Conservation (phyloP, 2,113 vertebrate species). For the Sphyrna mokarran region DNA sequence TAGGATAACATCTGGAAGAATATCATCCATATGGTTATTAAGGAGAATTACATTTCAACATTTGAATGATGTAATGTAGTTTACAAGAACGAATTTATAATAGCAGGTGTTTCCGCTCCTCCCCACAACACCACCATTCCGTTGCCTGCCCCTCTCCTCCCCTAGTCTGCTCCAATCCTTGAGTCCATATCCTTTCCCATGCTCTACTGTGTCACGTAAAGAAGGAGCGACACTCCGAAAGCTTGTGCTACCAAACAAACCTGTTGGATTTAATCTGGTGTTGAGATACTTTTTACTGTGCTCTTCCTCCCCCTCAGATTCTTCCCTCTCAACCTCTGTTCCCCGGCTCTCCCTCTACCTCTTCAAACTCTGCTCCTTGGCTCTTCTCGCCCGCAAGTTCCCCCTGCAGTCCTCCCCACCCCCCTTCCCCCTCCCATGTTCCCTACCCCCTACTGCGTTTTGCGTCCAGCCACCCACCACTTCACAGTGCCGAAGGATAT, state of each 20-base stretch:
- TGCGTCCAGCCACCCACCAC: background rate
- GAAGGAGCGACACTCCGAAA: too few species aligned
- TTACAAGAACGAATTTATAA: background rate
- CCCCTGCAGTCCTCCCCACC: background rate
- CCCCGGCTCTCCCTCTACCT: background rate
- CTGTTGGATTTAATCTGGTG: too few species aligned
- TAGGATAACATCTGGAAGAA: background rate
- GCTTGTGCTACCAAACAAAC: too few species aligned
- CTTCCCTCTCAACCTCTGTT: background rate
- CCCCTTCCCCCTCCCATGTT: background rate
- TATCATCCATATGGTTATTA: background rate
- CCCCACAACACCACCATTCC: too few species aligned
- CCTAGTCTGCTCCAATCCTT: too few species aligned
- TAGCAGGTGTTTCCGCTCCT: background rate
- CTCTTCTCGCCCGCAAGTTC: background rate
- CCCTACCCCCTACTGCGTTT: background rate
- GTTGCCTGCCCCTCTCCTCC: too few species aligned
- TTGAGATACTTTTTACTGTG: too few species aligned
- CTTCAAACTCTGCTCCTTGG: background rate
- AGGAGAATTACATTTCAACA: background rate
- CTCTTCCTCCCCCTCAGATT: too few species aligned
- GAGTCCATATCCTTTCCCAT: too few species aligned
- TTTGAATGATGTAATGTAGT: background rate
- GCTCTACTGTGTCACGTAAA: too few species aligned
- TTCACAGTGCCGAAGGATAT: background rate